phyloP scores from a whole-genome alignment of 2,113 vertebrate genomes.

The Thinocorus orbignyianus region DNA sequence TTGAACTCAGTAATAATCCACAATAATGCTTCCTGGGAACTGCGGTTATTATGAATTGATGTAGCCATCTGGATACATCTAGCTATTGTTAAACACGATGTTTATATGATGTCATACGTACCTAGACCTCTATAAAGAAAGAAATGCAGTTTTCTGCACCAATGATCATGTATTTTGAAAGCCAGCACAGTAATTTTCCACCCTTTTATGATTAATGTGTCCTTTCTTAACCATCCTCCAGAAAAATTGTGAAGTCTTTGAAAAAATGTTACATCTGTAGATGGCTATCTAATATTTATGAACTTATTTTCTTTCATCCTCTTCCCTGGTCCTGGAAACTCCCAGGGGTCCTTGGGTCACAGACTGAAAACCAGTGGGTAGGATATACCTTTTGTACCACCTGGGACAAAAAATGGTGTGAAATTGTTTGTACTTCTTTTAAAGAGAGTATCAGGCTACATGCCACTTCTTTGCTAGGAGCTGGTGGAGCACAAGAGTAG shows the following conservation, averaged over 20 bases:
- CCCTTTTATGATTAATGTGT: background rate
- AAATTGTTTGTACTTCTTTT: background rate
- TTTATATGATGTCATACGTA: slow-evolving; percentile 6
- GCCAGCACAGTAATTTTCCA: background rate
- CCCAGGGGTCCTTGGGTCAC: background rate
- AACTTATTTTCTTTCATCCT: background rate
- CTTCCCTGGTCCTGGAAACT: background rate
- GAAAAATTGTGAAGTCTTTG: background rate
- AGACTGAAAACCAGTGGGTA: background rate
- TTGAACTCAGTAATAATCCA: slow-evolving; percentile 21
- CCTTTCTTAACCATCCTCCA: background rate
- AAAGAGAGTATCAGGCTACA: background rate
- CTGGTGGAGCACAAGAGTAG: background rate
- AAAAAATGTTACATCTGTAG: background rate
- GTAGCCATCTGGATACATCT: background rate
- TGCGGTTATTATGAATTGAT: background rate
- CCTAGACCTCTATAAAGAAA: background rate
- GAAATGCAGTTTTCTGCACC: background rate
- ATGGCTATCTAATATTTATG: background rate
- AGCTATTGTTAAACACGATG: slow-evolving; percentile 24
- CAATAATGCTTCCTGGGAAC: background rate
- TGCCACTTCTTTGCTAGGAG: background rate
- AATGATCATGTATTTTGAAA: background rate
- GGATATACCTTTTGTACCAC: background rate
- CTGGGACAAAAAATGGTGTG: background rate